Evolutionary conservation across 2,113 vertebrate species (phyloP), one percentile per base, ranked within the genome.

Genomic region (Siniperca chuatsi): DNA sequence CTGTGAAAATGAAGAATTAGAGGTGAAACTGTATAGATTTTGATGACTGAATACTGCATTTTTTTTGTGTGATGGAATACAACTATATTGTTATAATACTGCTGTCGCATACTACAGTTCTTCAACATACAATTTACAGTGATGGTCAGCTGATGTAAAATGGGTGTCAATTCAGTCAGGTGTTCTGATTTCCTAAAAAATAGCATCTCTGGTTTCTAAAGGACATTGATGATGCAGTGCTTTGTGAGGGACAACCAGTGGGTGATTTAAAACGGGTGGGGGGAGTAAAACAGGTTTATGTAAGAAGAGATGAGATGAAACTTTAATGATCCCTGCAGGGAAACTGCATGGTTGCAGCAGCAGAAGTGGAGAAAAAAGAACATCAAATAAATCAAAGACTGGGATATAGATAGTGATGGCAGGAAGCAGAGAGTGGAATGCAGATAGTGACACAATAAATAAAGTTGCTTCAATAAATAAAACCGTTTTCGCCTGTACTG

Each of bases 281-380:
- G 20, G 60, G 71, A 33, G 81, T 78, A 64, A 87, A 87, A 84
- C 60, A 40, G 75, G 71, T 40, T 90, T 87, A 89, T 57, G 37
- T 86, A 85, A 84, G 79, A 67, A 25, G 77, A 84, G 42, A 80
- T 75, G 79, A 84, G 78, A 91, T 90, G 48, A 81, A 89, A 89
- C 86, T 89, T 87, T 89, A 89, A 91, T 81, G 82, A 89, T 80
- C 54, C 74, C 74, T n/a, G 11, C 78, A 74, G 68, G 84, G 81
- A 83, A 85, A 79, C 5, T 82, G 69, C 68, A 84, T 48, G 72
- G 37, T 48, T 84, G 86, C 78, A 72, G 71, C 44, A 70, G 83
- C 18, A 82, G 48, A 78, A 78, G 82, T 75, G 55, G 66, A 71
- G 75, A 65, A 78, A 82, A 87, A 72, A 82, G 21, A 76, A 55